Evolutionary conservation across 1,140 invertebrate genomes (phyloP), one percentile per base, ranked within the genome.

Genomic region (Brachionus asplanchnoidis): DNA sequence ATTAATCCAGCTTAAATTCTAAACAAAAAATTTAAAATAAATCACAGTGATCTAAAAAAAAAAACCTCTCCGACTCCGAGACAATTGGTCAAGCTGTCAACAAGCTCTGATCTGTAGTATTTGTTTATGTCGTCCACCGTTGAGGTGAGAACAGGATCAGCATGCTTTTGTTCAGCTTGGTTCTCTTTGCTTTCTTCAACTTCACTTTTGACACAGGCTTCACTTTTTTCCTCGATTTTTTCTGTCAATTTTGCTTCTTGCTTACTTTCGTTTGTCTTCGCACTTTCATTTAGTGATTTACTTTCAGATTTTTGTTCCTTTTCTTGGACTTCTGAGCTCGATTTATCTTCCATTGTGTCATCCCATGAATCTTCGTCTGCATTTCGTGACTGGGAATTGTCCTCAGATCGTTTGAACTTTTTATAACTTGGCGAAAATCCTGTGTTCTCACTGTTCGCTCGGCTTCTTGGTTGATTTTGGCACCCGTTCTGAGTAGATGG

Each of bases 1-100:
- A 42, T 82, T 82, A n/a, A 82, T 46, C 79, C 79, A 82, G 14
- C 7, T 46, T 12, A 65, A 65, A 68, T 68, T 82, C 79, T 82
- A 28, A 46, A 26, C 1, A 77, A 50, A 77, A 26, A 26, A 28
- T 50, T 53, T 28, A 77, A 50, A 50, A 50, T 9, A 14, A 46
- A 9, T 23, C 26, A 0, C 46, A 50, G 9, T 0, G n/a, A n/a
- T n/a, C n/a, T n/a, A 26, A 50, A 26, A 26, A 77, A 28, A 26
- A n/a, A 28, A 46, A 77, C 73, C 26, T 77, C 73, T 14, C 53
- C 40, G 14, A 77, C 73, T 8, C 42, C 42, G 11, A 77, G 26
- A 23, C 73, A 77, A 53, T 46, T 77, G 4, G 44, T 77, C 42
- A 73, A 17, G 23, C 73, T 46, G 12, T 28, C 44, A 28, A 77